Evolutionary conservation across 2,888 invertebrate species (phyloP), one percentile per base, ranked within the genome.

Genomic region (Eupithecia insigniata): DNA sequence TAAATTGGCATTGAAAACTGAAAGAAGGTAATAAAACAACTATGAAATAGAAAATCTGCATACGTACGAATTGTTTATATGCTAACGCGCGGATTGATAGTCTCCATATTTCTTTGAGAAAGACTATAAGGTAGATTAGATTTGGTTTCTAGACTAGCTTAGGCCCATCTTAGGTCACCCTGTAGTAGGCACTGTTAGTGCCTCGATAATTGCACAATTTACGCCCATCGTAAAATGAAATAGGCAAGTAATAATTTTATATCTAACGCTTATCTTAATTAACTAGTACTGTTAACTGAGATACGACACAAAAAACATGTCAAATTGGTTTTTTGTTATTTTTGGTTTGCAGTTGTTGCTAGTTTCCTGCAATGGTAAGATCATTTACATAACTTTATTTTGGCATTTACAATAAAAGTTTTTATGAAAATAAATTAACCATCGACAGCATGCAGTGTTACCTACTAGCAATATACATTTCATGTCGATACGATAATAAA

Each of bases 241-340:
- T 43, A 30, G 36, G 28, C 51, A 43, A 62, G 61, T 62, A 62
- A 62, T 62, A 26, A 55, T 5, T 14, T 26, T 55, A 55, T 55
- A 62, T 62, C 32, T 62, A 10, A n/a, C n/a, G 34, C 70, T 73
- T 70, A 73, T 73, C 73, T n/a, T 30, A 66, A 65, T 60, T 36
- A 60, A 60, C n/a, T 64, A 28, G 3, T 36, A 30, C 51, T 28
- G 75, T 62, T 61, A 66, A 69, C 71, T 65, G 39, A 12, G 64
- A 67, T 64, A 69, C 58, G 64, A 74, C 62, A 26, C 32, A 65
- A 14, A 43, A 62, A 74, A 69, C 46, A 74, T 74, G 74, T 66
- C 64, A 46, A 46, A 66, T 32, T 67, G 14, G 39, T 67, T 36
- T 18, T 28, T 69, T 55, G 18, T 74, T 66, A 46, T 74, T 34